A percentile compares a stretch with the other conserved stretches of the same genome.
Conservation (phyloP, 2,888 invertebrate species). For the Axea sp. region DNA sequence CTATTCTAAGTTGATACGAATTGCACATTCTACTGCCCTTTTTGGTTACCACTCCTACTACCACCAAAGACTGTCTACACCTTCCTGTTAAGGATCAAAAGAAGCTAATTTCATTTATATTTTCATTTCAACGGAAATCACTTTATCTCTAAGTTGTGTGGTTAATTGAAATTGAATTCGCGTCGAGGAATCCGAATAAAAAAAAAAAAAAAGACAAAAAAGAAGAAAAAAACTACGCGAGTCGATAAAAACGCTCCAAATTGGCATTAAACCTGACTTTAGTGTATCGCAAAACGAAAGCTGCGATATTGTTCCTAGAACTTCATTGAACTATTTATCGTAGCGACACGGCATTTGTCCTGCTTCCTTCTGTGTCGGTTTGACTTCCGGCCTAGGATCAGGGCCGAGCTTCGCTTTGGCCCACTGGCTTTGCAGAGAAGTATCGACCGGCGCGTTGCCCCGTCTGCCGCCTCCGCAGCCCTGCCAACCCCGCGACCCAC, state of each 20-base stretch:
- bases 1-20: no score
- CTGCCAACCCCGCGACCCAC: conserved; percentile 23
- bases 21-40: no score
- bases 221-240: not conserved
- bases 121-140: no score
- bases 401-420: conserved; percentile 63
- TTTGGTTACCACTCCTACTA: no score
- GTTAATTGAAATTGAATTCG: conserved; percentile 32
- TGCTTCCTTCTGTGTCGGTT: conserved; percentile 54
- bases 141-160: no score
- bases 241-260: conserved; percentile 7
- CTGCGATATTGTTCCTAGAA: conserved; percentile 37
- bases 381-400: conserved; percentile 60
- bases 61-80: no score
- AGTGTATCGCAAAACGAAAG: conserved; percentile 14
- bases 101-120: conserved; percentile 6
- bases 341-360: conserved; percentile 37
- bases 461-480: conserved; percentile 59
- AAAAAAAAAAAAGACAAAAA: no score
- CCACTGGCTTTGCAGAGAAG: conserved; percentile 68
- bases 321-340: conserved; percentile 38
- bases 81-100: no score
- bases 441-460: conserved; percentile 71
- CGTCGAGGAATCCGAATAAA: conserved; percentile 7
- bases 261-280: conserved; percentile 21